Conservation (phyloP, 1,140 invertebrate genomes). For the Grapholita molesta region DNA sequence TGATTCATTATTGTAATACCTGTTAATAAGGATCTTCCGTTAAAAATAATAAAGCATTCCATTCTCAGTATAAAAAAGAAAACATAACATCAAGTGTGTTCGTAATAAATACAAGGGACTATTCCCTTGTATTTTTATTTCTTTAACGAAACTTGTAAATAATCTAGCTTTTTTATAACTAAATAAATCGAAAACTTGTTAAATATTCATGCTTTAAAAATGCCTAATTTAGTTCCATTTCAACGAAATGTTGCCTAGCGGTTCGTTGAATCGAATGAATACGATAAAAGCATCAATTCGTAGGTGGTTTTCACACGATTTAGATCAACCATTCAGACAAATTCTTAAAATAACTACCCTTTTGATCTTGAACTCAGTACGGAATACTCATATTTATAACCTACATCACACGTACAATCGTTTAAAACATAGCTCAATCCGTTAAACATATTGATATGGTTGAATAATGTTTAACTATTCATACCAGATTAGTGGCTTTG, state of each 20-base stretch:
- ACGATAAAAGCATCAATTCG: neutral
- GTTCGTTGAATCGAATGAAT: neutral
- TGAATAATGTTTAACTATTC: neutral
- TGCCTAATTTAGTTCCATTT: neutral
- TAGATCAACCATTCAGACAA: neutral
- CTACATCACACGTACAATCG: neutral
- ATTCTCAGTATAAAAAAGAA: neutral
- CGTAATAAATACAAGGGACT: too few relatives aligned
- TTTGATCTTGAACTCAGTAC: neutral
- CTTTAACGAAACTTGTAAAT: too few relatives aligned
- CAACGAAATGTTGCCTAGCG: neutral
- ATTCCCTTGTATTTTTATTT: too few relatives aligned
- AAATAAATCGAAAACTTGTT: neutral
- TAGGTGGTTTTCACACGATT: neutral
- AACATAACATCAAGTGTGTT: too few relatives aligned
- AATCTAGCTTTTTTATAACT: too few relatives aligned
- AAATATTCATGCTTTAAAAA: neutral
- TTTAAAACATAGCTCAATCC: neutral
- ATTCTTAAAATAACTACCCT: neutral
- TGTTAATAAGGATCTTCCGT: conserved; percentile 17
- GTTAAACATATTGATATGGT: neutral
- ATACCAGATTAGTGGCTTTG: too few relatives aligned
- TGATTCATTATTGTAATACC: conserved; percentile 4
- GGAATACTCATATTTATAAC: neutral
- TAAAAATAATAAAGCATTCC: neutral